phyloP scores from a whole-genome alignment of 2,888 invertebrate species.

The Oegoconia quadripuncta region DNA sequence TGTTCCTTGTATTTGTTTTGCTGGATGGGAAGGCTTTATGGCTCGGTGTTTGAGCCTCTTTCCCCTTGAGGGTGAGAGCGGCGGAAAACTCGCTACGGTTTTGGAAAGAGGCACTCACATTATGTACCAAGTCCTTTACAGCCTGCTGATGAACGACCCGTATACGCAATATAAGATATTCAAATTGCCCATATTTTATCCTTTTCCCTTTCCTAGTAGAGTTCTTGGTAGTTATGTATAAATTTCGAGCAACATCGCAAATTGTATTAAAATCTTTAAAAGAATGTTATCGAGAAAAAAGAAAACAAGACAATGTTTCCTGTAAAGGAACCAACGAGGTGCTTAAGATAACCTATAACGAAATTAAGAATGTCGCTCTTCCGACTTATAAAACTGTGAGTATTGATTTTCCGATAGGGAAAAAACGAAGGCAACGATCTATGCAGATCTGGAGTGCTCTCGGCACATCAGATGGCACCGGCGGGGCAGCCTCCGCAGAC shows the following conservation, averaged over 20 bases:
- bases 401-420: slow-evolving; percentile 79
- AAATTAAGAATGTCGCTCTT: slow-evolving; percentile 63
- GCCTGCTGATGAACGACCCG: slow-evolving; percentile 47
- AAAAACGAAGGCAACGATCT: slow-evolving; percentile 79
- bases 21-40: slow-evolving; percentile 74
- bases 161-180: too few species aligned
- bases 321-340: slow-evolving; percentile 9
- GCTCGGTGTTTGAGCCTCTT: slow-evolving; percentile 73
- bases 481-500: slow-evolving; percentile 78
- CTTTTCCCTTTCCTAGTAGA: too few species aligned
- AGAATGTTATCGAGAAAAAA: background rate
- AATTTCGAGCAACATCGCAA: background rate
- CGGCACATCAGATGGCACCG: slow-evolving; percentile 80
- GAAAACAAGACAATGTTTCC: slow-evolving; percentile 21
- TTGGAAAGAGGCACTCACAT: slow-evolving; percentile 66
- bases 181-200: too few species aligned
- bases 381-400: slow-evolving; percentile 69
- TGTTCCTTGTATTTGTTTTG: slow-evolving; percentile 78
- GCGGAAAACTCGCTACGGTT: slow-evolving; percentile 70
- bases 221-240: background rate
- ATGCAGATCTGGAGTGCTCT: slow-evolving; percentile 80
- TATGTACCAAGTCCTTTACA: slow-evolving; percentile 59
- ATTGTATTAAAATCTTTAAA: background rate
- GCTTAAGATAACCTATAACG: slow-evolving; percentile 43
- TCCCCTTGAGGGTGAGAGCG: slow-evolving; percentile 66